These are phyloP conservation scores for Leptopilina clavipes DNA, from an alignment of 1,140 invertebrate species.

Conservation along the genomic window DNA sequence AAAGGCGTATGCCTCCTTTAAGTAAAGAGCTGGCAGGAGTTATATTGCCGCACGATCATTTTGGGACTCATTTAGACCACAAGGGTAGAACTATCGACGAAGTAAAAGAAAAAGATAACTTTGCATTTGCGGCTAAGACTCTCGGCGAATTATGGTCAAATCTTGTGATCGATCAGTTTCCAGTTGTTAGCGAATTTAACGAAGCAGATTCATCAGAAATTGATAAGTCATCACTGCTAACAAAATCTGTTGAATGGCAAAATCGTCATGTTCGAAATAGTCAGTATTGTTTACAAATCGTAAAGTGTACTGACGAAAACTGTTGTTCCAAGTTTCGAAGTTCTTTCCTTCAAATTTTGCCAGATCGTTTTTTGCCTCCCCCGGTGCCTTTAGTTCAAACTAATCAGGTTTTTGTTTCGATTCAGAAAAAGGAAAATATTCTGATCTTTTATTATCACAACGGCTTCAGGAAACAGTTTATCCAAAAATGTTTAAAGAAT, in stretches of 20 bases:
- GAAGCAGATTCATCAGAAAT: background rate
- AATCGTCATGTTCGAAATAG: background rate
- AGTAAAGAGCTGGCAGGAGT: constrained; percentile 44
- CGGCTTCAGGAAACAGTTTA: background rate
- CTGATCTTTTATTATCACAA: background rate
- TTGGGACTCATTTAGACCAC: constrained; percentile 7
- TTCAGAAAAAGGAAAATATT: background rate
- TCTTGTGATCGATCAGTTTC: background rate
- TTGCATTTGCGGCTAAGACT: background rate
- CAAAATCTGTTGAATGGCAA: background rate
- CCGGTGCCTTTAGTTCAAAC: background rate
- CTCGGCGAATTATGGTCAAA: constrained; percentile 29
- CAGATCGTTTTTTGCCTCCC: constrained; percentile 6
- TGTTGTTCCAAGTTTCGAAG: too few relatives aligned
- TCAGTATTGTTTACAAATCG: too few relatives aligned
- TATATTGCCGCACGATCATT: background rate
- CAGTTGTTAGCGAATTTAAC: background rate
- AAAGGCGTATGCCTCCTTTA: constrained; percentile 66
- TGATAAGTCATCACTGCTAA: background rate
- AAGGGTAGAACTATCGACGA: background rate
- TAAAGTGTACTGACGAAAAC: too few relatives aligned
- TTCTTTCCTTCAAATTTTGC: constrained; percentile 4
- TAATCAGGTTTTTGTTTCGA: background rate
- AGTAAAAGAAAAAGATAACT: constrained; percentile 6
- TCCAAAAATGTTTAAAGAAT: background rate